Evolutionary conservation across 2,113 vertebrate species (phyloP), one percentile per base, ranked within the genome.

Genomic region (Hemiscyllium ocellatum): DNA sequence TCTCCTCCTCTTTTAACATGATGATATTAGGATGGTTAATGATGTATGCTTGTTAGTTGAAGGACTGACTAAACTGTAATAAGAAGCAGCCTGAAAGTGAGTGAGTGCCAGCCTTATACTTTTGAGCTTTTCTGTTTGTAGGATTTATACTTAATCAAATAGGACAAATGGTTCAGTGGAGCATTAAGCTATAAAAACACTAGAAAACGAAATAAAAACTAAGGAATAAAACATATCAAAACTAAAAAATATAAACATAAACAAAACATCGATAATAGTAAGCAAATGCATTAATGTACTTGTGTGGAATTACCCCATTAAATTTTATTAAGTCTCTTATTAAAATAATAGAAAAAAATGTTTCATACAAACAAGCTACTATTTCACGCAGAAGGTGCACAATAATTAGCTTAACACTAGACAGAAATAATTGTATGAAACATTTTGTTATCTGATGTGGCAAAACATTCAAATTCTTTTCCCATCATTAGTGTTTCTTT

Each of bases 1-100:
- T 86, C 91, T 80, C 90, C 24, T n/a, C 65, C 42, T 68, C 56
- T 56, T 80, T 76, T 91, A 65, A 94, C 86, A 42, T 83, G n/a
- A 50, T 8, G 65, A 70, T 24, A 37, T 72, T 33, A 26, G 69
- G 94, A 33, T 95, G 33, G 12, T 95, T 72, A 72, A 52, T 29
- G 42, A 72, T 42, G 47, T 52, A 72, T 5, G 24, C 69, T 50
- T 69, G 37, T 61, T 26, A 17, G 87, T 29, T 83, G n/a, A 83
- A 42, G 37, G 17, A 90, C 50, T 61, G 87, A 90, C 26, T 93
- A 47, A 66, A 68, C 61, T 50, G 68, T 72, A 72, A 95, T 50
- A 72, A 70, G 13, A 52, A 72, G 37, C 24, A 72, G 72, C 47
- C 93, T 70, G 24, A n/a, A 42, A 72, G 10, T 26, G 93, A 95